A percentile compares a stretch with the other conserved stretches of the same genome.
Conservation (phyloP, 2,113 vertebrate species). For the Ifrita kowaldi region DNA sequence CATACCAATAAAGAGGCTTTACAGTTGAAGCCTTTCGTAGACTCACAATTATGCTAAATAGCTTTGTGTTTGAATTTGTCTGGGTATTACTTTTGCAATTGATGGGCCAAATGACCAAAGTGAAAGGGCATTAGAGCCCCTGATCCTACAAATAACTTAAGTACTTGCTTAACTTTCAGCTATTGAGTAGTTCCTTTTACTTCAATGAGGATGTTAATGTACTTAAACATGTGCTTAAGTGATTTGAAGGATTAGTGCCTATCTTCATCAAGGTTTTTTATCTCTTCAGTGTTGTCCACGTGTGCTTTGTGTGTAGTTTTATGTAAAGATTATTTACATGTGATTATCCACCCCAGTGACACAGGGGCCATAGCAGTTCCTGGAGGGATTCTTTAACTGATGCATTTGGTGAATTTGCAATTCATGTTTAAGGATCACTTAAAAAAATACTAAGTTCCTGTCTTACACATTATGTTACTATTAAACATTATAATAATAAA, state of each 20-base stretch:
- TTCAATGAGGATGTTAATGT: not conserved
- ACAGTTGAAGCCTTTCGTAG: not conserved
- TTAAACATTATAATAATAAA: not conserved
- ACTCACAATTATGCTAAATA: not conserved
- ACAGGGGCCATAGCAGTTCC: not conserved
- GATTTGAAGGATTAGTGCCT: not conserved
- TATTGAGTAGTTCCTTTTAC: not conserved
- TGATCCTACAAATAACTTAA: conserved; percentile 10
- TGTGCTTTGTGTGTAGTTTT: not conserved
- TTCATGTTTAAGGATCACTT: not conserved
- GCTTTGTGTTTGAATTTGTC: not conserved
- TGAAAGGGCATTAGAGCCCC: conserved; percentile 30
- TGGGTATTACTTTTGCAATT: not conserved
- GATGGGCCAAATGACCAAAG: not conserved
- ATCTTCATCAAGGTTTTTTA: not conserved
- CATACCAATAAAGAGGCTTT: not conserved
- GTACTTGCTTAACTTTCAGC: conserved; percentile 8
- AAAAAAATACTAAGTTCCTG: not conserved
- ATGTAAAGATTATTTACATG: not conserved
- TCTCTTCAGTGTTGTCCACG: not conserved
- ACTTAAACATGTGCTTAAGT: conserved; percentile 44
- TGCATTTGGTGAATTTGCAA: not conserved
- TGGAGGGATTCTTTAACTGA: not conserved
- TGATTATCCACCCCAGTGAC: not conserved
- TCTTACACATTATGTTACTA: not conserved